These are phyloP conservation scores for Thalassoma bifasciatum DNA, from an alignment of 2,113 vertebrate species.

Conservation along the genomic window DNA sequence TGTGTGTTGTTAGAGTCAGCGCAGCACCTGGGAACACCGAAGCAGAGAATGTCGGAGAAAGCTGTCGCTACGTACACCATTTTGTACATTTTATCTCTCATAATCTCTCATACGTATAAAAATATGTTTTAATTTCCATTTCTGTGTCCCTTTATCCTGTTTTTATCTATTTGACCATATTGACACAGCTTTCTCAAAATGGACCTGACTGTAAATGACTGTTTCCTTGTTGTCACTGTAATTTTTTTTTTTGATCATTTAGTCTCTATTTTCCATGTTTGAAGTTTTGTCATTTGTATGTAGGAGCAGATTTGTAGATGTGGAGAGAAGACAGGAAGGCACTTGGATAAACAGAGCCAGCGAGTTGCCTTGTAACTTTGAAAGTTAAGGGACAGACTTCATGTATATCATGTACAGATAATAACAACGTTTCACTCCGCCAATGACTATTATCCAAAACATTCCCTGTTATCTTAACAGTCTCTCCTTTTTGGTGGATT, in stretches of 20 bases:
- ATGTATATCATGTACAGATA: slow-evolving; percentile 38
- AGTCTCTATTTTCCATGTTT: slow-evolving; percentile 46
- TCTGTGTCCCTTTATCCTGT: slow-evolving; percentile 46
- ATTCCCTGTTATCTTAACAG: slow-evolving; percentile 3
- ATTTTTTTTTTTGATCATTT: slow-evolving; percentile 60
- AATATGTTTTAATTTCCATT: slow-evolving; percentile 34
- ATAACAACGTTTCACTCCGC: slow-evolving; percentile 26
- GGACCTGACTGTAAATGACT: slow-evolving; percentile 73
- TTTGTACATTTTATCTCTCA: slow-evolving; percentile 67
- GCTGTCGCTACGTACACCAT: slow-evolving; percentile 64
- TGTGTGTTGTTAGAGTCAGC: slow-evolving; percentile 66
- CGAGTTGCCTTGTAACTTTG: slow-evolving; percentile 32
- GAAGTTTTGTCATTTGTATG: slow-evolving; percentile 50
- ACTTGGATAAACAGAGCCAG: slow-evolving; percentile 33
- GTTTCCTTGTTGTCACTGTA: slow-evolving; percentile 57
- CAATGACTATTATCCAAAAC: slow-evolving; percentile 30
- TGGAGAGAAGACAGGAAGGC: slow-evolving; percentile 34
- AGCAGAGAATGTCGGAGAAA: slow-evolving; percentile 68
- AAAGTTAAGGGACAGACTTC: slow-evolving; percentile 62
- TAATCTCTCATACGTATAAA: slow-evolving; percentile 57
- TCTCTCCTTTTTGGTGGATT: neutral
- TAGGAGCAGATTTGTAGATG: slow-evolving; percentile 61
- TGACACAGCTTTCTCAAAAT: slow-evolving; percentile 68
- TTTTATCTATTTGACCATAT: slow-evolving; percentile 54
- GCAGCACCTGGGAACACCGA: slow-evolving; percentile 59